phyloP scores from a whole-genome alignment of 2,797 vertebrate species.

The Psittacula derbiana region DNA sequence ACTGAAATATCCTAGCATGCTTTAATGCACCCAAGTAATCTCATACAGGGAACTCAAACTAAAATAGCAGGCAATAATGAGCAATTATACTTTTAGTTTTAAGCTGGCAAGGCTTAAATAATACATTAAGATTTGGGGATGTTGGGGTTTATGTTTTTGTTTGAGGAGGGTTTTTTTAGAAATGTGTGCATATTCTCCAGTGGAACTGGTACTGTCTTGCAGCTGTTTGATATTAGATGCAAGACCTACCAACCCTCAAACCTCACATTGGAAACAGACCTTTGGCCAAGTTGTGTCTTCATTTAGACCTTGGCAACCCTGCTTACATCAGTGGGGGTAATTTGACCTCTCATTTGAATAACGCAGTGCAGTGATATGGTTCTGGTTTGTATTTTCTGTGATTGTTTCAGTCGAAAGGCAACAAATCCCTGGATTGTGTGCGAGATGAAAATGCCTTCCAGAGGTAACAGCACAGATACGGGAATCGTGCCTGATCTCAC shows the following conservation, averaged over 20 bases:
- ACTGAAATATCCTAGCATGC: background rate
- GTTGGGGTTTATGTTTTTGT: background rate
- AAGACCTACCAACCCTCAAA: conserved; percentile 62
- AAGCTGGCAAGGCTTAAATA: background rate
- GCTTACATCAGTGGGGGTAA: conserved; percentile 49
- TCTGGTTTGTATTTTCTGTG: conserved; percentile 40
- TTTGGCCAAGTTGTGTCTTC: conserved; percentile 63
- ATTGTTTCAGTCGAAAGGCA: background rate
- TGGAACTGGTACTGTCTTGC: conserved; percentile 38
- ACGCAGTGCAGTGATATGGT: background rate
- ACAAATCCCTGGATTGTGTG: background rate
- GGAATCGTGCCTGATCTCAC: background rate
- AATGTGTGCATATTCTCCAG: background rate
- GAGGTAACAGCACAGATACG: background rate
- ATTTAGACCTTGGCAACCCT: conserved; percentile 57
- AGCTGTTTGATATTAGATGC: conserved; percentile 67
- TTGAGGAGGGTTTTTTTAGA: background rate
- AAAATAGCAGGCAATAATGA: background rate
- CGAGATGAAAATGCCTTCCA: background rate
- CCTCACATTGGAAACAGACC: conserved; percentile 70
- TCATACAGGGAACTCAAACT: background rate
- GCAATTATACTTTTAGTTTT: background rate
- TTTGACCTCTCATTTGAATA: conserved; percentile 60
- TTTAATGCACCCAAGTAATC: background rate
- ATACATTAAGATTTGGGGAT: background rate